phyloP scores from a whole-genome alignment of 2,113 vertebrate genomes.

The Scartelaos histophorus region DNA sequence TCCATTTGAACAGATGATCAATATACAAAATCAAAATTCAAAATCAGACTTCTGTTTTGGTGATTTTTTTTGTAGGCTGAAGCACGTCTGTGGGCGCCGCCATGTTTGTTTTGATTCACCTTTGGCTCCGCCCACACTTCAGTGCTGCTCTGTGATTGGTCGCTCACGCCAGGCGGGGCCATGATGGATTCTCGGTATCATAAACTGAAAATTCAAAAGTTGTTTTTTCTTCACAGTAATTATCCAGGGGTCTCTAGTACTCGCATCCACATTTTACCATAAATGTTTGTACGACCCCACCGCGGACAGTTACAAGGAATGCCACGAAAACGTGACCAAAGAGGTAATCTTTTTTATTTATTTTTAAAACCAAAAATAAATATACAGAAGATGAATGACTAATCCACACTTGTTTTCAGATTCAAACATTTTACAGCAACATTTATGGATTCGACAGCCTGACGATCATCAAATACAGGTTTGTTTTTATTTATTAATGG shows the following conservation, averaged over 20 bases:
- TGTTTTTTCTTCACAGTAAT: background rate
- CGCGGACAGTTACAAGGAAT: background rate
- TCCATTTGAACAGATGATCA: no score
- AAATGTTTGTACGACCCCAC: background rate
- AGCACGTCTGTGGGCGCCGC: no score
- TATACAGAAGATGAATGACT: background rate
- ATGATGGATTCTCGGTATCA: background rate
- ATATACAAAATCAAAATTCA: no score
- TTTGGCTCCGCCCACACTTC: no score
- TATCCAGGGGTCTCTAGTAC: background rate
- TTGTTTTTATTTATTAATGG: background rate
- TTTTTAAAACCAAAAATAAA: background rate
- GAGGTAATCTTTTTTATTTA: background rate
- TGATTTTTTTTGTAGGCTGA: no score
- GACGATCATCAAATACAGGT: slow-evolving; percentile 31
- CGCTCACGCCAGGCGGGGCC: no score
- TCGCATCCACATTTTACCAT: background rate
- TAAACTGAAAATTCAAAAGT: background rate
- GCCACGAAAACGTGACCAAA: background rate
- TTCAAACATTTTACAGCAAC: slow-evolving; percentile 46
- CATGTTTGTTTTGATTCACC: no score
- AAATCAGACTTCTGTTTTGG: no score
- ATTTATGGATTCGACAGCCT: slow-evolving; percentile 55
- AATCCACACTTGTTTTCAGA: slow-evolving; percentile 41
- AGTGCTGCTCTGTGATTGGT: no score